Conservation (phyloP, 2,113 vertebrate species). For the Podarcis cretensis region DNA sequence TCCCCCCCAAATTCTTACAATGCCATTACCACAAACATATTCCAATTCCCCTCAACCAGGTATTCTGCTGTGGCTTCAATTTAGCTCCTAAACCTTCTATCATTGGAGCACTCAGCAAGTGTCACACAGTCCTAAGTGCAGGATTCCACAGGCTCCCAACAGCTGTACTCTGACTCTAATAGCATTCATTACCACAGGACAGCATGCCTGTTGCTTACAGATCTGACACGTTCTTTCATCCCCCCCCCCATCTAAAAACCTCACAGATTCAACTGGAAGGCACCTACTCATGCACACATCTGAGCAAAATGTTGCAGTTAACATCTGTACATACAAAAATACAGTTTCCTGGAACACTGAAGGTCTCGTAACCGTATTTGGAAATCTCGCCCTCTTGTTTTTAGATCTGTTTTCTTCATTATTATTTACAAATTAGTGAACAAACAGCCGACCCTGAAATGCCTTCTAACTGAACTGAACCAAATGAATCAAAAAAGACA, state of each 20-base stretch:
- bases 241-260: constrained; percentile 1
- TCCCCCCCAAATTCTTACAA: background rate
- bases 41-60: background rate
- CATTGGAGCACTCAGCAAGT: constrained; percentile 8
- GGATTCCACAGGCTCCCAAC: background rate
- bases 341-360: background rate
- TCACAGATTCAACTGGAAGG: background rate
- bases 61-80: background rate
- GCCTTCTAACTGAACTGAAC: background rate
- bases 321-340: background rate
- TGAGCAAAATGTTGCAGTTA: background rate
- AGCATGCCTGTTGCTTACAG: constrained; percentile 5
- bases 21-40: background rate
- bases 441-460: background rate
- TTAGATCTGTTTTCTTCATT: background rate
- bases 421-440: background rate
- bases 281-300: background rate
- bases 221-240: background rate
- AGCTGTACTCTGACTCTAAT: background rate
- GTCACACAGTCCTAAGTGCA: background rate
- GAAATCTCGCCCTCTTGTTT: background rate
- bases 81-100: background rate
- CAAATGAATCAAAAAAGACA: background rate
- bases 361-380: background rate
- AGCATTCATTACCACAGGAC: constrained; percentile 22